Conservation (phyloP, 2,888 invertebrate species). For the Drosophila longiperda region DNA sequence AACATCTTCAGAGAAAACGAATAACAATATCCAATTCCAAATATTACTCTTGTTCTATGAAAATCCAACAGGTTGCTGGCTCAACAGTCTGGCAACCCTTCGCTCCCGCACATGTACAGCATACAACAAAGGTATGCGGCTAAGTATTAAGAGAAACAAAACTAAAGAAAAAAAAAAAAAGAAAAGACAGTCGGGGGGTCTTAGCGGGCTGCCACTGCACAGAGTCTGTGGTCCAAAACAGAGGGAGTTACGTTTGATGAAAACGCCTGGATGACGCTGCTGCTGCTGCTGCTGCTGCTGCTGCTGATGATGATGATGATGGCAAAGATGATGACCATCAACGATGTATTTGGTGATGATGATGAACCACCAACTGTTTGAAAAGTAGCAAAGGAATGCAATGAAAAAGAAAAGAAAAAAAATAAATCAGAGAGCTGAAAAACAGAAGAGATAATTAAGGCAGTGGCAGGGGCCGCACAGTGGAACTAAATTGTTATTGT, state of each 20-base stretch:
- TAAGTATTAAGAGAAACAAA: conserved; percentile 48
- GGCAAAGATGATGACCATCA: conserved; percentile 34
- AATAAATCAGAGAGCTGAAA: conserved; percentile 19
- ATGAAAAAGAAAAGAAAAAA: conserved; percentile 21
- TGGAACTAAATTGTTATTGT: conserved; percentile 74
- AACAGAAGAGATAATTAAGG: conserved; percentile 71
- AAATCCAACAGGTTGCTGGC: conserved; percentile 17
- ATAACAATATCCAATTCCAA: not conserved
- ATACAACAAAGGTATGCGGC: conserved; percentile 59
- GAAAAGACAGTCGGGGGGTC: conserved; percentile 55
- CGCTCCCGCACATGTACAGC: conserved; percentile 35
- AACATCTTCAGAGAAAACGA: not conserved
- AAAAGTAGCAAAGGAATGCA: conserved; percentile 56
- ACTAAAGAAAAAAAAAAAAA: conserved; percentile 23
- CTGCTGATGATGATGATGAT: conserved; percentile 20
- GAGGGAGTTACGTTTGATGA: conserved; percentile 58
- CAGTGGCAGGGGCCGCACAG: conserved; percentile 67
- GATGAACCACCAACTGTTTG: conserved; percentile 59
- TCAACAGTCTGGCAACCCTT: conserved; percentile 64
- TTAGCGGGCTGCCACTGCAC: conserved; percentile 46
- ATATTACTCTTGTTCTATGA: not conserved
- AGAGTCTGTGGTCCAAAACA: conserved; percentile 31
- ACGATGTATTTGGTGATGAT: conserved; percentile 18
- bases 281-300: conserved; percentile 17
- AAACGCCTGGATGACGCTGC: conserved; percentile 44